Conservation (phyloP, 1,140 invertebrate genomes). For the Asobara japonica region DNA sequence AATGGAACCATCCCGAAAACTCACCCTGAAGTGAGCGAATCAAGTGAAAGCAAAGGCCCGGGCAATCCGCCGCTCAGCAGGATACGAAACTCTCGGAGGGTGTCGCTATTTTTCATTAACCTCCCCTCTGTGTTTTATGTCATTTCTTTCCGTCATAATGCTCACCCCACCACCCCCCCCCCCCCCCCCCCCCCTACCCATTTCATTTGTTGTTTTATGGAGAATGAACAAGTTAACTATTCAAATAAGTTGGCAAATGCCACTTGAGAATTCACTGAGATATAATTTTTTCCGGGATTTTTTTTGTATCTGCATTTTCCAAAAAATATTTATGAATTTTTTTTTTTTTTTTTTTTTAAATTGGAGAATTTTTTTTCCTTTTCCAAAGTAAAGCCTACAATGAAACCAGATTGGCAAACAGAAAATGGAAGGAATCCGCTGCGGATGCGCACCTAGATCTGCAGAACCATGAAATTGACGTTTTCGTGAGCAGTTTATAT, state of each 20-base stretch:
- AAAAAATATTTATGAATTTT: too few species aligned
- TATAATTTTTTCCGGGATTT: too few species aligned
- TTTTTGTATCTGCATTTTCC: too few species aligned
- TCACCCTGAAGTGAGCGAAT: slow-evolving; percentile 48
- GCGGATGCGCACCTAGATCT: neutral
- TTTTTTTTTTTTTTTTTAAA: too few species aligned
- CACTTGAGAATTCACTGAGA: too few species aligned
- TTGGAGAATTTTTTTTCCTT: neutral
- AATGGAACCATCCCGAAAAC: slow-evolving; percentile 54
- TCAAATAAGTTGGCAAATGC: too few species aligned
- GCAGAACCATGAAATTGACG: neutral
- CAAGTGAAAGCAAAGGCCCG: slow-evolving; percentile 47
- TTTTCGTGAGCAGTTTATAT: slow-evolving; percentile 1
- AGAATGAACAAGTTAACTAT: too few species aligned
- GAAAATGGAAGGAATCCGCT: neutral
- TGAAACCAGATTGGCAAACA: neutral
- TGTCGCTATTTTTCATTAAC: slow-evolving; percentile 63
- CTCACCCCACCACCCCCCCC: slow-evolving; percentile 20
- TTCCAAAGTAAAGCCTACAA: neutral
- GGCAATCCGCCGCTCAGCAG: slow-evolving; percentile 55
- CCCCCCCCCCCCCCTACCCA: slow-evolving; percentile 19
- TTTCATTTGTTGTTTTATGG: slow-evolving; percentile 19
- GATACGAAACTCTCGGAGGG: slow-evolving; percentile 48
- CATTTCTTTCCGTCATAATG: too few species aligned
- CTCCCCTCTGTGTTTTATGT: too few species aligned